These are phyloP conservation scores for Sebastes cheni DNA, from an alignment of 2,797 vertebrate species.

Conservation along the genomic window DNA sequence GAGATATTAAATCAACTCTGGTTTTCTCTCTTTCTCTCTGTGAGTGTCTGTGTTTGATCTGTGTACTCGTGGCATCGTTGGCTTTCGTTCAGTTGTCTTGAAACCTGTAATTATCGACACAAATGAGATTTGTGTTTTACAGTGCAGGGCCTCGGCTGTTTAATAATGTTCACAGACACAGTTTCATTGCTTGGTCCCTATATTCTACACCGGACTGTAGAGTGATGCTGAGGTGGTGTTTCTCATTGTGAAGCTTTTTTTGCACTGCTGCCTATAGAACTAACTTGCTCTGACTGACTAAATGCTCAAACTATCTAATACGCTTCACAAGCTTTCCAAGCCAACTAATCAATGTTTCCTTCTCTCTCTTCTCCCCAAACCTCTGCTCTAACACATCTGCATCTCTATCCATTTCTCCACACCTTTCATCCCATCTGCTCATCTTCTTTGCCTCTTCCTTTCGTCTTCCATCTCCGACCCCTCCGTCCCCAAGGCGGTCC, in stretches of 20 bases:
- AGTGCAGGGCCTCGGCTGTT: not conserved
- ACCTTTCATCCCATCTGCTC: not conserved
- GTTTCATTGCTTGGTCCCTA: constrained; percentile 5
- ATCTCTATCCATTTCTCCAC: not conserved
- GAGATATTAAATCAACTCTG: not conserved
- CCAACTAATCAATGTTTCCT: constrained; percentile 60
- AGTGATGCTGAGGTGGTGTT: not conserved
- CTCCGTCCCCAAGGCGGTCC: constrained; percentile 83
- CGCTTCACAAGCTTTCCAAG: constrained; percentile 33
- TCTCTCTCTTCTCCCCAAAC: constrained; percentile 27
- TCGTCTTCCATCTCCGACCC: not conserved
- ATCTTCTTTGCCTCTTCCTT: not conserved
- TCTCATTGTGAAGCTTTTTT: constrained; percentile 11
- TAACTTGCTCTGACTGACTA: constrained; percentile 20
- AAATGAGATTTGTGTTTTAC: not conserved
- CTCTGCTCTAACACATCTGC: constrained; percentile 47
- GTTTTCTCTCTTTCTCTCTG: not conserved
- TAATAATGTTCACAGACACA: constrained; percentile 9
- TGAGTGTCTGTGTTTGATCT: not conserved
- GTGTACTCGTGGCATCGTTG: not conserved
- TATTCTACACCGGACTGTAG: not conserved
- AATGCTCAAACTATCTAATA: constrained; percentile 31
- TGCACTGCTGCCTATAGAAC: constrained; percentile 5
- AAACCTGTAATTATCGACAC: constrained; percentile 5
- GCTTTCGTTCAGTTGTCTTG: not conserved